These are phyloP conservation scores for Verasper variegatus DNA, from an alignment of 2,113 vertebrate genomes.

Conservation along the genomic window DNA sequence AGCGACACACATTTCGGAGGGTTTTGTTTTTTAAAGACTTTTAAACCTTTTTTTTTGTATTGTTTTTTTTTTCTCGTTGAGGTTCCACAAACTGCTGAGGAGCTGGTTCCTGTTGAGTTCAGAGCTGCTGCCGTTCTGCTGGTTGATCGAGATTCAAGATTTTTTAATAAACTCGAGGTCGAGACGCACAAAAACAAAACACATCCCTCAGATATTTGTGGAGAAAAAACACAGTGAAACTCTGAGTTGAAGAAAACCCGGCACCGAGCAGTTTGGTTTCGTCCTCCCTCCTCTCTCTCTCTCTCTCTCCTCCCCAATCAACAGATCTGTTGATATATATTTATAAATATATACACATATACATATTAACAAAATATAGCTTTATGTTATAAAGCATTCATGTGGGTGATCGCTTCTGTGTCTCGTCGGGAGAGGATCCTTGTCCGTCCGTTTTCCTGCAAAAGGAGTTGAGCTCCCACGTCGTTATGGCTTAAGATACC, in stretches of 20 bases:
- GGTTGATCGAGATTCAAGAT: conserved; percentile 54
- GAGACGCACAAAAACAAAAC: conserved; percentile 36
- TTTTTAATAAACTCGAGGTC: conserved; percentile 28
- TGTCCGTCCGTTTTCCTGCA: conserved; percentile 58
- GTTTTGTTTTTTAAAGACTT: conserved; percentile 59
- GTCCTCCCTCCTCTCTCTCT: conserved; percentile 29
- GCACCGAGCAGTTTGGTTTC: conserved; percentile 63
- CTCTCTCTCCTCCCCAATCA: conserved; percentile 38
- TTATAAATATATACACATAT: conserved; percentile 87
- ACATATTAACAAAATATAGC: conserved; percentile 89
- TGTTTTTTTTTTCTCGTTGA: conserved; percentile 12
- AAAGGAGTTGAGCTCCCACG: conserved; percentile 36
- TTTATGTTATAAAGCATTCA: conserved; percentile 82
- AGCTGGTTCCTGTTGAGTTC: conserved; percentile 68
- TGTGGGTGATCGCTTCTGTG: conserved; percentile 51
- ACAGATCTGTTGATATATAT: conserved; percentile 79
- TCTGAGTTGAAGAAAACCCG: conserved; percentile 58
- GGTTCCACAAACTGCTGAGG: conserved; percentile 61
- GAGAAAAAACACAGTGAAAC: conserved; percentile 44
- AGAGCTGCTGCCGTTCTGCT: conserved; percentile 52
- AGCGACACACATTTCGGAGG: conserved; percentile 74
- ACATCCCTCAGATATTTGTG: not conserved
- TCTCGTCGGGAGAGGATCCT: conserved; percentile 19
- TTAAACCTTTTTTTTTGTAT: conserved; percentile 11
- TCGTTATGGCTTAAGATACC: conserved; percentile 79